These are phyloP conservation scores for Chloropsis hardwickii DNA, from an alignment of 2,113 vertebrate species.

Conservation along the genomic window DNA sequence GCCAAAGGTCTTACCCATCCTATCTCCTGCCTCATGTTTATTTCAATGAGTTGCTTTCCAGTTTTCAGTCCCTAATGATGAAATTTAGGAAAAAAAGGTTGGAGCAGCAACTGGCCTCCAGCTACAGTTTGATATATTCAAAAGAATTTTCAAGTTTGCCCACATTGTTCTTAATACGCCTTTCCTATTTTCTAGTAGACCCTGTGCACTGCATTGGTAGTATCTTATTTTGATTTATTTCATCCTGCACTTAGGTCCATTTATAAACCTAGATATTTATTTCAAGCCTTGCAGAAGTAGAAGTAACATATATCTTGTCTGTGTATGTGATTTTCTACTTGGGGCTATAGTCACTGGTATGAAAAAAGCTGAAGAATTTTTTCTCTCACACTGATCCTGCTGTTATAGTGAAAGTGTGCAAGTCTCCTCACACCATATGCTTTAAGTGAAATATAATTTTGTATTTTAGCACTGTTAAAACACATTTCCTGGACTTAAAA, in stretches of 20 bases:
- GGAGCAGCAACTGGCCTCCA: not conserved
- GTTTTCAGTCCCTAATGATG: not conserved
- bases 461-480: constrained; percentile 10
- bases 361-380: not conserved
- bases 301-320: not conserved
- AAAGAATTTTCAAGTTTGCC: not conserved
- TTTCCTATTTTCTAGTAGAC: not conserved
- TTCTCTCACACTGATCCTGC: not conserved
- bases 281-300: not conserved
- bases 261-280: not conserved
- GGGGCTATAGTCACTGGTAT: not conserved
- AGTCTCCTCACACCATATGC: not conserved
- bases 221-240: constrained; percentile 1
- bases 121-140: not conserved
- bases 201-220: not conserved
- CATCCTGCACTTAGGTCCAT: not conserved
- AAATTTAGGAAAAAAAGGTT: not conserved
- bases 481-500: not conserved
- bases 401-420: not conserved
- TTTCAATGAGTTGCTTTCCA: not conserved
- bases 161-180: not conserved
- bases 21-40: not conserved
- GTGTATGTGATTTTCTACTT: not conserved
- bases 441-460: not conserved
- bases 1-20: not conserved